These are phyloP conservation scores for Achroia grisella DNA, from an alignment of 1,140 invertebrate species.

Conservation along the genomic window DNA sequence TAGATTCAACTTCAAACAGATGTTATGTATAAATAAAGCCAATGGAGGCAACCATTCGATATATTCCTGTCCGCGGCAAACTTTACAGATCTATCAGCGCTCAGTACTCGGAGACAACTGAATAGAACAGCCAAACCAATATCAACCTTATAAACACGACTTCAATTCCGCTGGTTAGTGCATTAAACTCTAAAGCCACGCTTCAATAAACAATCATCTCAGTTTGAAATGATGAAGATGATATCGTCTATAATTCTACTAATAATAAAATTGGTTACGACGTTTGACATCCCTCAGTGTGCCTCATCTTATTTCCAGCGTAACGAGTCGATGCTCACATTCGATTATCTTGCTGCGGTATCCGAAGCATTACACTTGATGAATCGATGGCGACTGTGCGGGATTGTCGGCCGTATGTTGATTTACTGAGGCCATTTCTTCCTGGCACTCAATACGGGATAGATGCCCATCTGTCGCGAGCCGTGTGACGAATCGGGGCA, in stretches of 20 bases:
- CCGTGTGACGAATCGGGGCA: constrained; percentile 59
- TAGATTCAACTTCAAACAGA: constrained; percentile 71
- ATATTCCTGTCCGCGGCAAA: constrained; percentile 72
- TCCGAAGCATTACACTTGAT: constrained; percentile 71
- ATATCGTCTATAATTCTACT: constrained; percentile 36
- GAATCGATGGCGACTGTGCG: constrained; percentile 64
- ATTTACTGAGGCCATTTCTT: constrained; percentile 68
- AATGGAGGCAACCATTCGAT: constrained; percentile 70
- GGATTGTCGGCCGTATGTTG: constrained; percentile 64
- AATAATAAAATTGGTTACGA: constrained; percentile 23
- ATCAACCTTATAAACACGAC: constrained; percentile 32
- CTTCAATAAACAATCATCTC: too few species aligned
- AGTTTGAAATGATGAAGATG: constrained; percentile 5
- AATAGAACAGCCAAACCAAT: constrained; percentile 23
- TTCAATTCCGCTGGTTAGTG: too few species aligned
- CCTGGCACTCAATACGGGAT: constrained; percentile 59
- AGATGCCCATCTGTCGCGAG: constrained; percentile 60
- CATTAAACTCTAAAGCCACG: too few species aligned
- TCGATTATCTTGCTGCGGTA: constrained; percentile 70
- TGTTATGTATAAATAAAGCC: constrained; percentile 72
- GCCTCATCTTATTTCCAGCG: constrained; percentile 67
- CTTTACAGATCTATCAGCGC: constrained; percentile 69
- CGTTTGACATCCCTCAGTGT: constrained; percentile 27
- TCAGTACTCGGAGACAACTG: constrained; percentile 42
- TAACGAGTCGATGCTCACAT: constrained; percentile 71